Evolutionary conservation across 1,140 invertebrate genomes (phyloP).

Genomic region (Glossosoma conforme): DNA sequence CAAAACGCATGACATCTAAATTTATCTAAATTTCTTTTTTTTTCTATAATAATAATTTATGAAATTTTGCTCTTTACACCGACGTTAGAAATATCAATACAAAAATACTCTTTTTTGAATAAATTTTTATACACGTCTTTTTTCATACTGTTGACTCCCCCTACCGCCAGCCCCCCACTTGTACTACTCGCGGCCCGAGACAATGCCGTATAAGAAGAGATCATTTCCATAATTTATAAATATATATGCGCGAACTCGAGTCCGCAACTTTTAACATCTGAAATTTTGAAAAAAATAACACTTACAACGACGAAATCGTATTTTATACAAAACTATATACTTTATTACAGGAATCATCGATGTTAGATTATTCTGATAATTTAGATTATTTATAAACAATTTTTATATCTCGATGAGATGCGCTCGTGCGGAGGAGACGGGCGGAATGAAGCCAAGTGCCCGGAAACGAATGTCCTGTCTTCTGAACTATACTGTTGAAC

Average conservation of each 20-base stretch:
- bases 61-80: slow-evolving; percentile 54
- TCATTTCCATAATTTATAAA: slow-evolving; percentile 25
- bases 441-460: slow-evolving; percentile 11
- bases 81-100: slow-evolving; percentile 54
- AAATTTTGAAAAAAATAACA: slow-evolving; percentile 33
- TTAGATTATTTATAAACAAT: slow-evolving; percentile 26
- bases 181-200: slow-evolving; percentile 42
- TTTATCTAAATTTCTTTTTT: slow-evolving; percentile 49
- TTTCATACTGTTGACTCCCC: slow-evolving; percentile 28
- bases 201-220: slow-evolving; percentile 23
- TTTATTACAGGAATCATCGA: slow-evolving; percentile 33
- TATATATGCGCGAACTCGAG: slow-evolving; percentile 28
- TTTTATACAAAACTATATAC: slow-evolving; percentile 33
- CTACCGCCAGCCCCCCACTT: slow-evolving; percentile 34
- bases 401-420: slow-evolving; percentile 1
- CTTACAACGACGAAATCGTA: slow-evolving; percentile 32
- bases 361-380: slow-evolving; percentile 29
- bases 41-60: slow-evolving; percentile 47
- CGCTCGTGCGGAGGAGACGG: neutral
- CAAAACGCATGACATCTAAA: slow-evolving; percentile 52
- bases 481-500: too few relatives aligned
- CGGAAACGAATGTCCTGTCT: slow-evolving; percentile 25
- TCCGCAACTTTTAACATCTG: slow-evolving; percentile 29
- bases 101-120: slow-evolving; percentile 55
- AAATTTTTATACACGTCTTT: slow-evolving; percentile 51